Evolutionary conservation across 2,888 invertebrate species (phyloP).

Genomic region (Hirtodrosophila confusa): DNA sequence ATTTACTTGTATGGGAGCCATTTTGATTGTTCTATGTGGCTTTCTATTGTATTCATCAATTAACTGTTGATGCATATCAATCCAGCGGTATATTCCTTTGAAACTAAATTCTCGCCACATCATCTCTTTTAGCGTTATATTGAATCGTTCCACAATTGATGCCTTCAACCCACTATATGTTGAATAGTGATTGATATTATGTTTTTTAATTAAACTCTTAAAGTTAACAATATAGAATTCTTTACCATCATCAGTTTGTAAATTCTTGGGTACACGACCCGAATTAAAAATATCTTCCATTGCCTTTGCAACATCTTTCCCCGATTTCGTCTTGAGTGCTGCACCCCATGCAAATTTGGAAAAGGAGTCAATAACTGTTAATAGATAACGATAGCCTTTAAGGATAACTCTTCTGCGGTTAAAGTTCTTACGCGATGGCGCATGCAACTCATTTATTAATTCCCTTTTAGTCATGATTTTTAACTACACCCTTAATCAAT

Average conservation of each 20-base stretch:
- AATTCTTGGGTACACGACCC: slow-evolving; percentile 14
- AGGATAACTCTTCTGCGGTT: too few species aligned
- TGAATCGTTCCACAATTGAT: slow-evolving; percentile 6
- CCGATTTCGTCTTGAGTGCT: too few species aligned
- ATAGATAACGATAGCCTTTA: too few species aligned
- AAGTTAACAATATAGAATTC: slow-evolving; percentile 15
- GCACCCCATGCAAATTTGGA: too few species aligned
- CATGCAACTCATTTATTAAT: too few species aligned
- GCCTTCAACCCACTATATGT: neutral
- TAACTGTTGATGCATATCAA: neutral
- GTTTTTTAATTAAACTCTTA: slow-evolving; percentile 21
- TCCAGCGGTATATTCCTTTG: slow-evolving; percentile 11
- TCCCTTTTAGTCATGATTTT: too few species aligned
- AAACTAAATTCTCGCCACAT: slow-evolving; percentile 5
- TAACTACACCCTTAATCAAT: too few species aligned
- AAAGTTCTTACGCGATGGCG: too few species aligned
- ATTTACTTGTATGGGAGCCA: slow-evolving; percentile 48
- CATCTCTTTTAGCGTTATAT: slow-evolving; percentile 9
- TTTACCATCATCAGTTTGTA: slow-evolving; percentile 23
- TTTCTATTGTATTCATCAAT: slow-evolving; percentile 1
- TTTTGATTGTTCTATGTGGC: slow-evolving; percentile 13
- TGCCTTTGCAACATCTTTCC: neutral
- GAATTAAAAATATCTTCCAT: neutral
- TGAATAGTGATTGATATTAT: slow-evolving; percentile 48
- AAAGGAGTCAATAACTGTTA: too few species aligned